Evolutionary conservation across 2,888 invertebrate genomes (phyloP).

Genomic region (Sinhomidia bicolor): DNA sequence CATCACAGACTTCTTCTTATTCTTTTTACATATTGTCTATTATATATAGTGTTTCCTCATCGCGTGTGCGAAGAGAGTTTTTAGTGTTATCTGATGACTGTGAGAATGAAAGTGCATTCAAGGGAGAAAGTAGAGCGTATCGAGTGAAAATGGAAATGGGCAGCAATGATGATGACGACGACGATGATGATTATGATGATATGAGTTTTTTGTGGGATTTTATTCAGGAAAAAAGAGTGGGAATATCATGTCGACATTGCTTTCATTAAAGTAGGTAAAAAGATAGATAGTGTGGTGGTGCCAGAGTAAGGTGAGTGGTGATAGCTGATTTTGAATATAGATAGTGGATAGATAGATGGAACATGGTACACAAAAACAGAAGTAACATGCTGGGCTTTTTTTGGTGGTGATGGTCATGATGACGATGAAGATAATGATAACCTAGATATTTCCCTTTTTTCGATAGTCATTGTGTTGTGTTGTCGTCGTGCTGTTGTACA

Average conservation of each 20-base stretch:
- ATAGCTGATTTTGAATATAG: neutral
- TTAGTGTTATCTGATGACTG: neutral
- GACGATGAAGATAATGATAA: neutral
- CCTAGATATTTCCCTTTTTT: constrained; percentile 14
- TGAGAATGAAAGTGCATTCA: neutral
- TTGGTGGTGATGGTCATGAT: neutral
- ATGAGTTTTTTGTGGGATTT: neutral
- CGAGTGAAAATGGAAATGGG: constrained; percentile 45
- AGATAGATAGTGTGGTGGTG: neutral
- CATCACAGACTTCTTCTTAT: neutral
- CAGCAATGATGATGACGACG: neutral
- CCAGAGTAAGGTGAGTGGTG: neutral
- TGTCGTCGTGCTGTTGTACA: neutral
- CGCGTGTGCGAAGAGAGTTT: neutral
- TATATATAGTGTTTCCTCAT: neutral
- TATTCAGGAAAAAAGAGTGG: neutral
- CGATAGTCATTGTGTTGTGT: neutral
- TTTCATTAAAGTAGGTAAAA: neutral
- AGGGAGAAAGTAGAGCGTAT: constrained; percentile 43
- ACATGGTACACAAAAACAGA: neutral
- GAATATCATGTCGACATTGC: neutral
- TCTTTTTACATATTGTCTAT: neutral
- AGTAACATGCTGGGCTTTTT: neutral
- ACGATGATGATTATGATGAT: too few species aligned
- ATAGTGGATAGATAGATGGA: neutral